Conservation (phyloP, 2,797 vertebrate genomes). For the Alauda arvensis region DNA sequence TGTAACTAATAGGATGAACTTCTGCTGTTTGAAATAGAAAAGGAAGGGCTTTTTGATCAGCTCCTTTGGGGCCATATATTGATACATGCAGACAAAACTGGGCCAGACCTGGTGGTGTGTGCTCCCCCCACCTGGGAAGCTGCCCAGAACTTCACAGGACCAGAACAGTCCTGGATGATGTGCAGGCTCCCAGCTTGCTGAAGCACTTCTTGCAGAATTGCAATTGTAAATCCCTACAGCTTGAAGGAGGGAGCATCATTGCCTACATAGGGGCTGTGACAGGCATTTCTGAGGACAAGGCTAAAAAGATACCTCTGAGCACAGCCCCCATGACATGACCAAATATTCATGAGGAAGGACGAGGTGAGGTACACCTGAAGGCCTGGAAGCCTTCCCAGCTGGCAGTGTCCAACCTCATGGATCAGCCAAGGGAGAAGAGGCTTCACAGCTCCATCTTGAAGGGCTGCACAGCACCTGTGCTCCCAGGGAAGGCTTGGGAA, state of each 20-base stretch:
- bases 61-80: not conserved
- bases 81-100: not conserved
- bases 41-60: not conserved
- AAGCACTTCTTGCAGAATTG: not conserved
- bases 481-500: not conserved
- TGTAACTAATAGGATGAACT: not conserved
- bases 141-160: not conserved
- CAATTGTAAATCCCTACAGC: not conserved
- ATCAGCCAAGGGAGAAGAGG: accelerated
- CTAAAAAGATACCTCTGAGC: not conserved
- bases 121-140: not conserved
- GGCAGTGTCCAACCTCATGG: accelerated
- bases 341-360: not conserved
- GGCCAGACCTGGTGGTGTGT: not conserved
- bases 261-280: not conserved
- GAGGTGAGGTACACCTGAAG: not conserved
- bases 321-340: not conserved
- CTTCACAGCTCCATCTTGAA: accelerated
- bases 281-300: not conserved
- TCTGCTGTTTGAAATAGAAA: not conserved
- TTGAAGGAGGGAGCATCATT: accelerated
- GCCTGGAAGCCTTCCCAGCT: not conserved
- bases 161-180: not conserved
- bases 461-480: not conserved
- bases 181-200: not conserved